Evolutionary conservation across 1,140 invertebrate genomes (phyloP).

Genomic region (Drosophila ercepeae): DNA sequence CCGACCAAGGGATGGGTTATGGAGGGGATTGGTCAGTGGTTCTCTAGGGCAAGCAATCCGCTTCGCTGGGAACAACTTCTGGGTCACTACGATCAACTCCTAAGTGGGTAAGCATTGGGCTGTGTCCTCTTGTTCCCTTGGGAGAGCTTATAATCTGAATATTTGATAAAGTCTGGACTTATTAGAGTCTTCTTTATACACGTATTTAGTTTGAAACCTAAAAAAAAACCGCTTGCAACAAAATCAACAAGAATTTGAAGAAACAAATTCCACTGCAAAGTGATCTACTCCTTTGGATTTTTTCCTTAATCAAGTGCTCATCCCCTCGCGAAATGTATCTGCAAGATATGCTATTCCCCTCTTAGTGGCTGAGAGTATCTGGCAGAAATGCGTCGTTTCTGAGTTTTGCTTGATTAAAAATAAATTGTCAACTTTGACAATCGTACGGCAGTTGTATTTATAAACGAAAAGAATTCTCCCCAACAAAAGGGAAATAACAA

Average conservation of each 20-base stretch:
- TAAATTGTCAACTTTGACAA: conserved; percentile 80
- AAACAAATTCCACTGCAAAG: conserved; percentile 3
- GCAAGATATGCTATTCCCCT: background rate
- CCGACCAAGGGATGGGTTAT: conserved; percentile 13
- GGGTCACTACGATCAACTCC: conserved; percentile 28
- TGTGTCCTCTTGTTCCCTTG: background rate
- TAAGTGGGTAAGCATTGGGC: conserved; percentile 13
- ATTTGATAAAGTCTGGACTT: too few relatives aligned
- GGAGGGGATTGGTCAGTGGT: conserved; percentile 16
- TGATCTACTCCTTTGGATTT: conserved; percentile 1
- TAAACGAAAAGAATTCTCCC: conserved; percentile 54
- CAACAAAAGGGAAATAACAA: conserved; percentile 27
- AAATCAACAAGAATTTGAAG: background rate
- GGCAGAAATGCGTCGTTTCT: conserved; percentile 3
- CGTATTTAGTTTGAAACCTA: background rate
- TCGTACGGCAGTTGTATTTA: conserved; percentile 66
- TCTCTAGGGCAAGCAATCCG: conserved; percentile 24
- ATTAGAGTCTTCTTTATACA: background rate
- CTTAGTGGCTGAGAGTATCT: conserved; percentile 15
- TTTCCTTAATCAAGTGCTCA: background rate
- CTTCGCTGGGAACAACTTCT: conserved; percentile 34
- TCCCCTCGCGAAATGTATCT: background rate
- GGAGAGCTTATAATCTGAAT: background rate
- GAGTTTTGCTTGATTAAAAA: conserved; percentile 61
- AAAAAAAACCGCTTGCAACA: too few relatives aligned